Percentiles rank a stretch among this genome's conserved stretches.
Evolutionary conservation across 2,113 vertebrate genomes (phyloP).

Genomic region (Clarias batrachus): DNA sequence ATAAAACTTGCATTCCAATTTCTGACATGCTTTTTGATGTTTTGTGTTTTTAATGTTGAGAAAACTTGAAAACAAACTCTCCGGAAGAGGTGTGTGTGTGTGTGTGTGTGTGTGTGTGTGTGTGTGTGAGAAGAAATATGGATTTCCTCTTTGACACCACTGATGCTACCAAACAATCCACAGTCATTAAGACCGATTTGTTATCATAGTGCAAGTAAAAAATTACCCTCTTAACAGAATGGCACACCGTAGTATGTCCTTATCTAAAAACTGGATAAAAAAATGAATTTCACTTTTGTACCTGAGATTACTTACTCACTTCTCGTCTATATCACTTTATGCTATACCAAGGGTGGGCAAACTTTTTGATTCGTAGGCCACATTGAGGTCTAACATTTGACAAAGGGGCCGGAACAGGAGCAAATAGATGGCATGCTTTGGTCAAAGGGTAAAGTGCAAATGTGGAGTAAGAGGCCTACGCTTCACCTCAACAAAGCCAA

Average conservation of each 20-base stretch:
- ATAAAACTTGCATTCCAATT: slow-evolving; percentile 50
- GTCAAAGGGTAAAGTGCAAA: too few relatives aligned
- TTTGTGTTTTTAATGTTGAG: background rate
- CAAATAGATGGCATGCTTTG: too few relatives aligned
- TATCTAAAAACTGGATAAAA: background rate
- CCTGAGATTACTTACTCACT: background rate
- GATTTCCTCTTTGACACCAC: background rate
- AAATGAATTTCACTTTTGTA: background rate
- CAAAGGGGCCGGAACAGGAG: too few relatives aligned
- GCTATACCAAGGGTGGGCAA: too few relatives aligned
- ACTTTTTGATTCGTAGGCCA: too few relatives aligned
- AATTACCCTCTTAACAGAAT: background rate
- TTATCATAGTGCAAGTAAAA: too few relatives aligned
- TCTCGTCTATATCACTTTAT: too few relatives aligned
- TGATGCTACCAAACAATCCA: background rate
- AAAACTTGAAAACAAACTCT: background rate
- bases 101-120: too few relatives aligned
- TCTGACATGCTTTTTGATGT: background rate
- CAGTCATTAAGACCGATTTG: background rate
- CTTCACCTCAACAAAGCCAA: too few relatives aligned
- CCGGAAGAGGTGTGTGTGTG: too few relatives aligned
- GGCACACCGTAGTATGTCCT: background rate
- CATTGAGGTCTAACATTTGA: too few relatives aligned
- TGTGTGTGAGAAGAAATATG: background rate
- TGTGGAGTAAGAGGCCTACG: too few relatives aligned